Percentiles rank a stretch among this genome's conserved stretches.
Evolutionary conservation across 2,888 invertebrate species (phyloP).

Genomic region (Chrysolina haemoptera): DNA sequence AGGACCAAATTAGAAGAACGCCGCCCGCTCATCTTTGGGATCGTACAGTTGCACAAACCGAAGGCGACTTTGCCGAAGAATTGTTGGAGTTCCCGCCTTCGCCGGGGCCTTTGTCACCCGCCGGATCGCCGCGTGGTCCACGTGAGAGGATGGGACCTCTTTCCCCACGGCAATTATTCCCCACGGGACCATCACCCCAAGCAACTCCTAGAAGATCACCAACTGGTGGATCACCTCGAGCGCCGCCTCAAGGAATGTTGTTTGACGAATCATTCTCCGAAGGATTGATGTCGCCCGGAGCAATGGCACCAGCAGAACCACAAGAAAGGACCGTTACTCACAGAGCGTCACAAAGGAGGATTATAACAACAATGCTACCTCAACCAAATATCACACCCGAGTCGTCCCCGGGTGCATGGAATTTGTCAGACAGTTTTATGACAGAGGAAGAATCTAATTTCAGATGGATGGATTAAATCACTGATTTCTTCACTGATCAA

Average conservation of each 20-base stretch:
- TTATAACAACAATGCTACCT: conserved; percentile 10
- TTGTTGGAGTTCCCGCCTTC: neutral
- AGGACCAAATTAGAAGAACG: neutral
- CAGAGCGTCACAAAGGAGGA: conserved; percentile 2
- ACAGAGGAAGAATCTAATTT: neutral
- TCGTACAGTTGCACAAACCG: neutral
- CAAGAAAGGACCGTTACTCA: neutral
- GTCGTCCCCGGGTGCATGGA: neutral
- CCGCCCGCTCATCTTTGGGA: conserved; percentile 4
- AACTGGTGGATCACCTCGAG: neutral
- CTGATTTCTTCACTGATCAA: neutral
- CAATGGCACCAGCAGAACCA: neutral
- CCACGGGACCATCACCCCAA: neutral
- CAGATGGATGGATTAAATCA: conserved; percentile 7
- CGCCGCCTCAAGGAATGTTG: neutral
- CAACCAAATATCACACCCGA: conserved; percentile 5
- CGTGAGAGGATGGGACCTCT: neutral
- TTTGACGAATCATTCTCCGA: neutral
- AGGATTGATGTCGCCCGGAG: neutral
- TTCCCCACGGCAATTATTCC: neutral
- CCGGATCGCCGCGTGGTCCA: neutral
- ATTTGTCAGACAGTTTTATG: conserved; percentile 4
- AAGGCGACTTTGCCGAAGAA: neutral
- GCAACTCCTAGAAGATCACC: neutral
- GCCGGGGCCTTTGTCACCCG: neutral